Percentiles rank a stretch among this genome's conserved stretches.
phyloP scores from a whole-genome alignment of 2,797 vertebrate species.

The Phataginus tricuspis region DNA sequence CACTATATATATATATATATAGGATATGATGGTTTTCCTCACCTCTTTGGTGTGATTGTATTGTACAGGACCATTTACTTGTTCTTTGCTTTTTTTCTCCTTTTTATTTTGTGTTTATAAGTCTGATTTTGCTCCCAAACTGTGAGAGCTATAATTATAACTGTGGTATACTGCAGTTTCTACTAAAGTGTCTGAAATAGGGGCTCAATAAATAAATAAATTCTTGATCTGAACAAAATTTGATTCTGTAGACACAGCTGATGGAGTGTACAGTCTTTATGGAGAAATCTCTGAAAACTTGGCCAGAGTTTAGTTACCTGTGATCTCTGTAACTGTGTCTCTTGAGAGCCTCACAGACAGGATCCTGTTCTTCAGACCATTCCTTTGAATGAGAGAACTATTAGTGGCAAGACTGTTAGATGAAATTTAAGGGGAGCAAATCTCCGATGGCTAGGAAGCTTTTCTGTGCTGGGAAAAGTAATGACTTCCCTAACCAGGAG shows the following conservation, averaged over 20 bases:
- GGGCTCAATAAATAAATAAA: not conserved
- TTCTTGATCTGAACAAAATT: conserved; percentile 10
- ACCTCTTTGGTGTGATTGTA: not conserved
- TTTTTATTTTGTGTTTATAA: not conserved
- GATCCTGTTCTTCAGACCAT: conserved; percentile 14
- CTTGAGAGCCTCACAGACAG: not conserved
- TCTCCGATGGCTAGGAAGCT: not conserved
- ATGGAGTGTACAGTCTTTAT: not conserved
- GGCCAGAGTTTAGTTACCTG: not conserved
- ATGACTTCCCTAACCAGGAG: conserved; percentile 53
- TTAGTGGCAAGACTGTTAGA: not conserved
- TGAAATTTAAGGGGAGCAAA: conserved; percentile 45
- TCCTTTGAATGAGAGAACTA: conserved; percentile 34
- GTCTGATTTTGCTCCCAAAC: not conserved
- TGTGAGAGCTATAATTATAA: not conserved
- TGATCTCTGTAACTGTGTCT: conserved; percentile 30
- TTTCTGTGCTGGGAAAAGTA: conserved; percentile 4
- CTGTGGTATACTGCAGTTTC: not conserved
- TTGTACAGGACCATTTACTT: not conserved
- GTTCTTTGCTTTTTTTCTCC: not conserved
- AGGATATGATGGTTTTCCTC: not conserved
- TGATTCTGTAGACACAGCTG: not conserved
- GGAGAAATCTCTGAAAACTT: conserved; percentile 22
- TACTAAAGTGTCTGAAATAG: not conserved
- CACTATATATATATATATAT: no score